Evolutionary conservation across 30 jellyfish, hydroid and myxozoan genomes (phyloP), one percentile per base, ranked within the genome.

Genomic region (Hydractinia symbiolongicarpus): DNA sequence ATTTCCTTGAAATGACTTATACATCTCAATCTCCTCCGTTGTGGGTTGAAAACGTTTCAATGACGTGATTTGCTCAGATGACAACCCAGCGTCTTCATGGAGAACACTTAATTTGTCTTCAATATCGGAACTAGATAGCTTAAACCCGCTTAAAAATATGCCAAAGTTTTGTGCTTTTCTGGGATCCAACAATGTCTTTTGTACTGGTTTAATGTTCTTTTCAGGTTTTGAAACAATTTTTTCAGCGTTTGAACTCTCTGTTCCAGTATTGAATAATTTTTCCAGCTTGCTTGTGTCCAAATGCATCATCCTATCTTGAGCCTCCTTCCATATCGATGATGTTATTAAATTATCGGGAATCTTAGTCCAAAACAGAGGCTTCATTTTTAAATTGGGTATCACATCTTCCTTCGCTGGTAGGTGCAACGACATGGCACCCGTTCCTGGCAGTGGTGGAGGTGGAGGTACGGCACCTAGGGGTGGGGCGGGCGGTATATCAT

Each of bases 111-210:
- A 78, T 86, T 83, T 91, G 15, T 89, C 73, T 70, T 91, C 96
- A 54, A 91, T 76, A 49, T 83, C 96, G 54, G 73, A 86, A 1
- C 86, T 85, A 8, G 83, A 76, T 71, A 91, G 83, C 73, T 91
- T 91, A 78, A 91, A 91, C 20, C 98, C 98, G 81, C 96, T 86
- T 9, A 91, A 84, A 72, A 91, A 91, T 20, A 91, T 91, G 6
- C 98, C 96, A 77, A 91, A 85, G 75, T 91, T 91, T 82, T 91
- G 98, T 5, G 98, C 98, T 88, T 91, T 91, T 64, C 87, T 87
- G 20, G 90, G 64, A 79, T 91, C 95, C 10, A 91, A 95, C 79
- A 91, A 73, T 9, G 98, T 56, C 73, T 86, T 86, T 74, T 57
- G 84, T n/a, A 74, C 79, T 5, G 54, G 55, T 40, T 83, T 51